phyloP scores from a whole-genome alignment of 2,797 vertebrate species.

The Eremophila alpestris region DNA sequence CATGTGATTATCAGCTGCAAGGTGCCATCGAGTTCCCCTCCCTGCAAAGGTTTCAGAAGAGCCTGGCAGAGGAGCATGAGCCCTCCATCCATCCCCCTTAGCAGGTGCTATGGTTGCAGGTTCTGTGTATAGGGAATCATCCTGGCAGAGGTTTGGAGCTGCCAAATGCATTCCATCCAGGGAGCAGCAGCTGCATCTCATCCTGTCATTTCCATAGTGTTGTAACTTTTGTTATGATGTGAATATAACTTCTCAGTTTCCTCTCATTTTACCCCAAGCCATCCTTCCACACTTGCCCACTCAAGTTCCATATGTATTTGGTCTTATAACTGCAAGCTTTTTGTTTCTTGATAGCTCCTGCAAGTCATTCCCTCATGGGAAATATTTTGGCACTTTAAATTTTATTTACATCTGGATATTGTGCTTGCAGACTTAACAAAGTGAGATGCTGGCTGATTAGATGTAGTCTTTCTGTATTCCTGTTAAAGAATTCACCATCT shows the following conservation, averaged over 20 bases:
- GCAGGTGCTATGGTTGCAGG: background rate
- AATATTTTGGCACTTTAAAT: background rate
- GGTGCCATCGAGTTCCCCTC: background rate
- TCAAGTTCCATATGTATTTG: background rate
- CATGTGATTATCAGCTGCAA: background rate
- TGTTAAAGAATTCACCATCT: background rate
- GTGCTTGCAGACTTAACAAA: background rate
- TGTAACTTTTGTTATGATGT: background rate
- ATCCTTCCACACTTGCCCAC: background rate
- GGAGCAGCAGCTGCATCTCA: background rate
- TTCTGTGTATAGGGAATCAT: background rate
- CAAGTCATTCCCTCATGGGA: background rate
- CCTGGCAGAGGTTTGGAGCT: background rate
- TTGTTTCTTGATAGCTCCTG: background rate
- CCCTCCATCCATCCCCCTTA: background rate
- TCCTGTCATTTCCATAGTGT: fast-evolving
- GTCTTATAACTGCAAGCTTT: background rate
- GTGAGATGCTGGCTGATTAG: background rate
- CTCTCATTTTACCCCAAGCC: background rate
- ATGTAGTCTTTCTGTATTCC: background rate
- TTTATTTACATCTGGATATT: constrained; percentile 20
- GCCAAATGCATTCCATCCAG: background rate
- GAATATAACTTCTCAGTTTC: background rate
- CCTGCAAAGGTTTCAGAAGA: background rate
- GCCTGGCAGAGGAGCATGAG: background rate